Evolutionary conservation across 2,888 invertebrate species (phyloP).

Genomic region (Quadriops clusia): DNA sequence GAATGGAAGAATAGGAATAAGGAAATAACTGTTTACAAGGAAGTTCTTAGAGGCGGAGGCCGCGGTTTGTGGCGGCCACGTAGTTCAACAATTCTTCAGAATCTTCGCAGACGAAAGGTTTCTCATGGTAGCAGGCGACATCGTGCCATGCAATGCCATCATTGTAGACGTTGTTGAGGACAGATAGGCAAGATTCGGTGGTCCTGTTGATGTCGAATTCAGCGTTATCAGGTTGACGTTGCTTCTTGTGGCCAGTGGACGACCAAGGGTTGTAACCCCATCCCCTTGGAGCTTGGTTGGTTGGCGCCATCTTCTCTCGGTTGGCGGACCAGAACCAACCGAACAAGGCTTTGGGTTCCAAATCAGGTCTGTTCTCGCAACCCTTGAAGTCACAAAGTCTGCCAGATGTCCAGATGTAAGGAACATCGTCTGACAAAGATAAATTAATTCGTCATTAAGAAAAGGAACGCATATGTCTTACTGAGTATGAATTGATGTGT

Average conservation of each 20-base stretch:
- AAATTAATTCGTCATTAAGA: slow-evolving; percentile 8
- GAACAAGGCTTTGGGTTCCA: slow-evolving; percentile 73
- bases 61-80: slow-evolving; percentile 72
- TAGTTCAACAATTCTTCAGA: slow-evolving; percentile 79
- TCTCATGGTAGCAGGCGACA: slow-evolving; percentile 87
- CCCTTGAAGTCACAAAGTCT: slow-evolving; percentile 89
- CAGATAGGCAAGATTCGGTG: slow-evolving; percentile 74
- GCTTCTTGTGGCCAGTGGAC: slow-evolving; percentile 81
- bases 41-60: slow-evolving; percentile 67
- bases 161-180: slow-evolving; percentile 85
- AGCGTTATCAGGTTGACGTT: slow-evolving; percentile 79
- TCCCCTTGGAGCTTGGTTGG: slow-evolving; percentile 58
- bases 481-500: background rate
- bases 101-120: slow-evolving; percentile 84
- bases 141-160: slow-evolving; percentile 92
- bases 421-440: slow-evolving; percentile 57
- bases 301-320: slow-evolving; percentile 74
- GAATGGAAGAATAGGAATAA: no score
- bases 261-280: slow-evolving; percentile 86
- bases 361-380: slow-evolving; percentile 73
- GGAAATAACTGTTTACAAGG: no score
- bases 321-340: slow-evolving; percentile 94
- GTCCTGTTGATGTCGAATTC: slow-evolving; percentile 84
- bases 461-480: background rate
- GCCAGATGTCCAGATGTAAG: slow-evolving; percentile 89